Conservation (phyloP, 1,140 invertebrate species). For the Sminthurides bifidus region DNA sequence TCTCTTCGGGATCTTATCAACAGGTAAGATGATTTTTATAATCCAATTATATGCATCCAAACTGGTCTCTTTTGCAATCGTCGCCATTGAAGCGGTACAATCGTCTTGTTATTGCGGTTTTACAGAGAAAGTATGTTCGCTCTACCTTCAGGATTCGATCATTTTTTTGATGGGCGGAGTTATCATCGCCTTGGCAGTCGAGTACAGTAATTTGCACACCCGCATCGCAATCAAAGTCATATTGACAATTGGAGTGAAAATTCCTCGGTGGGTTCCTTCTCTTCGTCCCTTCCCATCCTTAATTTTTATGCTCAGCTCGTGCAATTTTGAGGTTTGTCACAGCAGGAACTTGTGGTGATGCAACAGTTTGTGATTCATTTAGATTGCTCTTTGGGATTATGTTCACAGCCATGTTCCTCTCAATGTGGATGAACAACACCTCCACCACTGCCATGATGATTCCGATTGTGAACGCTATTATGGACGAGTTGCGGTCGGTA, state of each 20-base stretch:
- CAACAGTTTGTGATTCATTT: neutral
- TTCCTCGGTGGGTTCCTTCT: too few species aligned
- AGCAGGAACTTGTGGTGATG: neutral
- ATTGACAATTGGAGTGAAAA: conserved; percentile 51
- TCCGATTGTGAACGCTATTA: conserved; percentile 28
- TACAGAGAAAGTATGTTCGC: conserved; percentile 23
- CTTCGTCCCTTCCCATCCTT: too few species aligned
- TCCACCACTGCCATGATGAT: conserved; percentile 39
- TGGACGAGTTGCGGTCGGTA: conserved; percentile 24
- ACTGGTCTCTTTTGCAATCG: neutral
- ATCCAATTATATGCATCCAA: neutral
- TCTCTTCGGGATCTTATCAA: conserved; percentile 44
- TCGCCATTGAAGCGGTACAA: neutral
- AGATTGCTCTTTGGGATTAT: conserved; percentile 41
- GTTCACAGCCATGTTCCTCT: conserved; percentile 40
- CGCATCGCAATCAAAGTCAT: conserved; percentile 70
- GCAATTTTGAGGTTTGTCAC: neutral
- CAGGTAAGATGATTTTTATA: conserved; percentile 3
- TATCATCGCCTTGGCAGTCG: conserved; percentile 72
- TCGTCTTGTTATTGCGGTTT: neutral
- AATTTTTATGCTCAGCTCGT: too few species aligned
- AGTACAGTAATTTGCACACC: conserved; percentile 71
- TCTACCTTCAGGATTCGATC: conserved; percentile 29
- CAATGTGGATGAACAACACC: conserved; percentile 42
- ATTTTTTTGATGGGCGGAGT: conserved; percentile 57